phyloP scores from a whole-genome alignment of 2,888 invertebrate genomes.

The Hydrotaea diabolus region DNA sequence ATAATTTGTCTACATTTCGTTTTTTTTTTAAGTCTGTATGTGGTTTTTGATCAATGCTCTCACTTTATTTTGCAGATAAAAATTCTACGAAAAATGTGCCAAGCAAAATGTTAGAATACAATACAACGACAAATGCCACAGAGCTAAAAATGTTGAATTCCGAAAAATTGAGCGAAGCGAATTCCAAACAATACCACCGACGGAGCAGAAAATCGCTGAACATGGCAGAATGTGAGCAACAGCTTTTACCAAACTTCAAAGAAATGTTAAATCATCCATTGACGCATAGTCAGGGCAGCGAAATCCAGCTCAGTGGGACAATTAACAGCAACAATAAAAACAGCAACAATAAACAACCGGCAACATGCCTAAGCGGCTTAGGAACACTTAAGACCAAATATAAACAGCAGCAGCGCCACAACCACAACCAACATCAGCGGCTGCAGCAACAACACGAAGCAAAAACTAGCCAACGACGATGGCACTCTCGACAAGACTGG shows the following conservation, averaged over 20 bases:
- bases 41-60: slow-evolving; percentile 3
- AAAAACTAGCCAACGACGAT: slow-evolving; percentile 67
- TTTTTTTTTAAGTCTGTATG: no score
- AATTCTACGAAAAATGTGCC: not conserved
- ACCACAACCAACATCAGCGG: not conserved
- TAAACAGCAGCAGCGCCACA: slow-evolving; percentile 32
- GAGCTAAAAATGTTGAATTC: slow-evolving; percentile 3
- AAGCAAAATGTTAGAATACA: not conserved
- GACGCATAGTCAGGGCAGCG: slow-evolving; percentile 62
- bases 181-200: slow-evolving; percentile 42
- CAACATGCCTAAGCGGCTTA: slow-evolving; percentile 43
- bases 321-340: slow-evolving; percentile 20
- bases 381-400: slow-evolving; percentile 45
- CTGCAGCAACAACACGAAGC: slow-evolving; percentile 29
- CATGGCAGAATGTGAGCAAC: not conserved
- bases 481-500: slow-evolving; percentile 48
- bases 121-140: not conserved
- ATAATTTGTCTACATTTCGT: no score
- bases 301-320: slow-evolving; percentile 68
- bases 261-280: slow-evolving; percentile 60
- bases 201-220: slow-evolving; percentile 10
- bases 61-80: not conserved
- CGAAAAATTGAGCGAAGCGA: slow-evolving; percentile 11
- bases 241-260: slow-evolving; percentile 51
- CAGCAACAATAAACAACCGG: slow-evolving; percentile 18